Evolutionary conservation across 2,113 vertebrate genomes (phyloP).

Genomic region (Galemys pyrenaicus): DNA sequence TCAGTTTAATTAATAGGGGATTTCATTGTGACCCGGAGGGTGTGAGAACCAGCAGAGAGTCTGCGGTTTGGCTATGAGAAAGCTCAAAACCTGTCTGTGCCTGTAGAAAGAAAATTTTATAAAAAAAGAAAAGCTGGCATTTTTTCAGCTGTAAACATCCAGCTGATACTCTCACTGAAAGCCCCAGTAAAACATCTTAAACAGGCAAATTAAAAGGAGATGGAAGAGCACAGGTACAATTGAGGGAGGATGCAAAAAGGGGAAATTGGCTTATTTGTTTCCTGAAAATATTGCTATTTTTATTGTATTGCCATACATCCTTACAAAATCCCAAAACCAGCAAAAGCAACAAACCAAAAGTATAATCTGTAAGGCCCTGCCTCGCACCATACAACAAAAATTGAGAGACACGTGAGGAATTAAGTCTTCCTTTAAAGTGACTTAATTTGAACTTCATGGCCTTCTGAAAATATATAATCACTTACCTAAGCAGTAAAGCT

Average conservation of each 20-base stretch:
- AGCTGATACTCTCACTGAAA: conserved; percentile 63
- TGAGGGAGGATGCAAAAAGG: accelerated
- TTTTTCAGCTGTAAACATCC: conserved; percentile 67
- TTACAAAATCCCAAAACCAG: conserved; percentile 64
- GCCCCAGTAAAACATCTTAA: conserved; percentile 66
- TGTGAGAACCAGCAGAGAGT: conserved; percentile 83
- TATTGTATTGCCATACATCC: conserved; percentile 7
- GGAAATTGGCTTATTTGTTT: not conserved
- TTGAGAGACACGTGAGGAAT: conserved; percentile 41
- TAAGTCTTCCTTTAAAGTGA: conserved; percentile 55
- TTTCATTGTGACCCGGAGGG: conserved; percentile 85
- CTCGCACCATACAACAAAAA: not conserved
- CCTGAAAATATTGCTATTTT: conserved; percentile 52
- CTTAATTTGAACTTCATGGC: conserved; percentile 69
- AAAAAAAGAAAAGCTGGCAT: conserved; percentile 23
- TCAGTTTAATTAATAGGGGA: conserved; percentile 90
- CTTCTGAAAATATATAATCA: conserved; percentile 70
- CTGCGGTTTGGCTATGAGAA: conserved; percentile 74
- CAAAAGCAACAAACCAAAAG: conserved; percentile 60
- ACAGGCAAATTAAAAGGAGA: conserved; percentile 71
- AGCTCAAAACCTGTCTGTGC: conserved; percentile 79
- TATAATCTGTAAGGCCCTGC: not conserved
- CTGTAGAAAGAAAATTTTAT: conserved; percentile 71
- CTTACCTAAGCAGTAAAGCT: conserved; percentile 74
- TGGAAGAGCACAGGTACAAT: not conserved